Conservation (phyloP, 2,888 invertebrate species). For the Gymnosoma rotundatum region DNA sequence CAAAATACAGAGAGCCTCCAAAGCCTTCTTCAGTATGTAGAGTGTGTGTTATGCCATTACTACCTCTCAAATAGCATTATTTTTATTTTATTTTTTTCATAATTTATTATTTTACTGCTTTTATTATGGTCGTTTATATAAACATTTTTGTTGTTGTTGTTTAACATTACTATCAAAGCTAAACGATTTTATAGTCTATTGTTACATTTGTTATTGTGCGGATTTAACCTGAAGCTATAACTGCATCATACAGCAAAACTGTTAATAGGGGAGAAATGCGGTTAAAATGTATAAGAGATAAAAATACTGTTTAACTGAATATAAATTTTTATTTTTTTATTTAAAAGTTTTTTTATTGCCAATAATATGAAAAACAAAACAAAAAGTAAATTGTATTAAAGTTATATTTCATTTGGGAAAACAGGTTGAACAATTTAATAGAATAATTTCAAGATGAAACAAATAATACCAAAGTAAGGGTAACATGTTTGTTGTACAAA, state of each 20-base stretch:
- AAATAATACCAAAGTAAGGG: not conserved
- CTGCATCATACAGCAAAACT: slow-evolving; percentile 47
- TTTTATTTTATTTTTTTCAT: slow-evolving; percentile 25
- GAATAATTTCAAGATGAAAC: not conserved
- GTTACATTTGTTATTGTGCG: slow-evolving; percentile 50
- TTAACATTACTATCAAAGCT: slow-evolving; percentile 33
- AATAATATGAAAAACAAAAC: slow-evolving; percentile 19
- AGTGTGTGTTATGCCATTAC: slow-evolving; percentile 17
- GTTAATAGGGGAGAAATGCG: slow-evolving; percentile 33
- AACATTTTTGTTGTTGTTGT: not conserved
- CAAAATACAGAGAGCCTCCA: too few relatives aligned
- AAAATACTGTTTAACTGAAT: slow-evolving; percentile 3
- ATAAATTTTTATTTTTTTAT: slow-evolving; percentile 1
- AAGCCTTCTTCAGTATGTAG: not conserved
- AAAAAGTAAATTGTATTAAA: slow-evolving; percentile 39
- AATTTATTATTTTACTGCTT: slow-evolving; percentile 44
- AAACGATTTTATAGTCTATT: slow-evolving; percentile 59
- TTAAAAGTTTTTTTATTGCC: slow-evolving; percentile 14
- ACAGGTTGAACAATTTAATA: slow-evolving; percentile 15
- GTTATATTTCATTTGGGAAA: slow-evolving; percentile 41
- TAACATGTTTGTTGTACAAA: not conserved
- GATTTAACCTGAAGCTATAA: slow-evolving; percentile 64
- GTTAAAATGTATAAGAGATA: not conserved
- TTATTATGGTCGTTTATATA: slow-evolving; percentile 46
- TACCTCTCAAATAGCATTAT: slow-evolving; percentile 19